phyloP scores from a whole-genome alignment of 2,113 vertebrate genomes.

The Dipodomys stephensi region DNA sequence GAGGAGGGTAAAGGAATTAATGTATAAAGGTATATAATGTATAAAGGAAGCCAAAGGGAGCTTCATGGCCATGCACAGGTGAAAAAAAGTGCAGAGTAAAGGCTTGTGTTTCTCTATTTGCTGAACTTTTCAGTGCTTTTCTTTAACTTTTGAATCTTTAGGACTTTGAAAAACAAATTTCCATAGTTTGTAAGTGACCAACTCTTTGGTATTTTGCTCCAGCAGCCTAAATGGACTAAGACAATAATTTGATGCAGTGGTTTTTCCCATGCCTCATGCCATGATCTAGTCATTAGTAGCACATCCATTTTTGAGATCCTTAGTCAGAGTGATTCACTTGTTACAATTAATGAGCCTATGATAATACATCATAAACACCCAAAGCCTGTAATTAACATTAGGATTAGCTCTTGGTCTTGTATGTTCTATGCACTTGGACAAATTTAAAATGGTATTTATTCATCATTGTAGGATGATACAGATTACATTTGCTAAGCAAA shows the following conservation, averaged over 20 bases:
- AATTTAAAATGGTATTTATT: neutral
- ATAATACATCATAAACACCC: neutral
- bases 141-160: neutral
- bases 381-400: neutral
- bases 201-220: neutral
- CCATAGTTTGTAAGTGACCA: neutral
- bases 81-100: neutral
- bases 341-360: neutral
- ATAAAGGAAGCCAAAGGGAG: neutral
- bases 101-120: neutral
- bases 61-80: neutral
- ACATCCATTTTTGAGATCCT: neutral
- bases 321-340: neutral
- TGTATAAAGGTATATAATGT: neutral
- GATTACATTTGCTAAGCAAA: neutral
- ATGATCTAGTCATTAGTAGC: accelerated
- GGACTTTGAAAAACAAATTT: neutral
- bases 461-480: neutral
- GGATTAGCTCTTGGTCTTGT: neutral
- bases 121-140: neutral
- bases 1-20: neutral
- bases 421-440: neutral
- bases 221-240: neutral
- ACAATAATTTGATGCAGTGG: neutral
- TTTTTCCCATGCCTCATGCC: neutral